Evolutionary conservation across 2,797 vertebrate species (phyloP).

Genomic region (Leptodactylus fallax): DNA sequence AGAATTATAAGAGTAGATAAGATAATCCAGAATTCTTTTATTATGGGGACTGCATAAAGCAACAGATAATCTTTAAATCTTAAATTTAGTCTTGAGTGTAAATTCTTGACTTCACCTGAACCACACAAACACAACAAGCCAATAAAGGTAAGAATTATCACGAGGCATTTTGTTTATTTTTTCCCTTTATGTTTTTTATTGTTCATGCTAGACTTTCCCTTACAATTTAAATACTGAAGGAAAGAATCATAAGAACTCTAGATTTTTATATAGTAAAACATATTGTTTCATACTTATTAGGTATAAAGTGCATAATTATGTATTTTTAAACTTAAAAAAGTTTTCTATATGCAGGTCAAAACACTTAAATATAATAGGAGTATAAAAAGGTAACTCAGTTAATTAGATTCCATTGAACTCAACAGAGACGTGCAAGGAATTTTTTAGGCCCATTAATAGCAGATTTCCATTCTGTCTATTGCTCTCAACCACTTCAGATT

Average conservation of each 20-base stretch:
- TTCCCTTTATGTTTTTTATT: not conserved
- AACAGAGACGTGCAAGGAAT: constrained; percentile 7
- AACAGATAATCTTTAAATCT: not conserved
- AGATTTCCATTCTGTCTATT: constrained; percentile 44
- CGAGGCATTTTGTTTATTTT: too few species aligned
- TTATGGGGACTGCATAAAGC: too few species aligned
- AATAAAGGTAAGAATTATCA: not conserved
- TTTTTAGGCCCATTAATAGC: constrained; percentile 41
- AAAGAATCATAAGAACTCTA: not conserved
- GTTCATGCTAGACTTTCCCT: not conserved
- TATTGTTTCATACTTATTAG: not conserved
- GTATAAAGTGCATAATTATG: constrained; percentile 33
- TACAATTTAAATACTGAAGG: too few species aligned
- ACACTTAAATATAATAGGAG: constrained; percentile 16
- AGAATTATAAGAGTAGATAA: too few species aligned
- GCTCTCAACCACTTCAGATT: constrained; percentile 19
- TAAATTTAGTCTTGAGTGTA: not conserved
- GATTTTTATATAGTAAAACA: constrained; percentile 17
- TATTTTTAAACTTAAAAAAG: not conserved
- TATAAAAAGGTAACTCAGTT: constrained; percentile 30
- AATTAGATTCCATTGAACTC: constrained; percentile 35
- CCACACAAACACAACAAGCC: not conserved
- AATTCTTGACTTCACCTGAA: not conserved
- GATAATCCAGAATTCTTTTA: too few species aligned
- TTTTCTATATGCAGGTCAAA: constrained; percentile 8